Conservation (phyloP, 1,140 invertebrate genomes). For the Megathymus violae region DNA sequence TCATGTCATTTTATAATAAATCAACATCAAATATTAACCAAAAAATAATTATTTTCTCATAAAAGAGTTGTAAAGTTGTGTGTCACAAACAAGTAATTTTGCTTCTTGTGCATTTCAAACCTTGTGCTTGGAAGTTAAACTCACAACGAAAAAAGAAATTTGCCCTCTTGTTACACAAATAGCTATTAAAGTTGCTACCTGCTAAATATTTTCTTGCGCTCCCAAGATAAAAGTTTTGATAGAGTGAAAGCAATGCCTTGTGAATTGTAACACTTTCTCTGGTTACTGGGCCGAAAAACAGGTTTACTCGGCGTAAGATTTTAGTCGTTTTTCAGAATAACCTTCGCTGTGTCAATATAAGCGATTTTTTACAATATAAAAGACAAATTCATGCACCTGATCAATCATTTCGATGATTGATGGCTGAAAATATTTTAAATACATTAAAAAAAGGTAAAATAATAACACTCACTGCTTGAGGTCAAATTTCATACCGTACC, state of each 20-base stretch:
- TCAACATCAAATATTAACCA: too few species aligned
- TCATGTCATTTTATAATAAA: too few species aligned
- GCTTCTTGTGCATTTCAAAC: too few species aligned
- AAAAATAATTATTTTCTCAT: too few species aligned
- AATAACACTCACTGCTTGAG: not conserved
- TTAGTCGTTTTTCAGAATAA: slow-evolving; percentile 15
- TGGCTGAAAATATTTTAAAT: not conserved
- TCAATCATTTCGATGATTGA: not conserved
- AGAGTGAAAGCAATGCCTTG: slow-evolving; percentile 51
- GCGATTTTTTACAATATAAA: not conserved
- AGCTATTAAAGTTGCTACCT: not conserved
- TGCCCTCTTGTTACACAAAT: not conserved
- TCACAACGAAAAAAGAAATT: slow-evolving; percentile 9
- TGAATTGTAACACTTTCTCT: slow-evolving; percentile 59
- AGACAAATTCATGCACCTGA: slow-evolving; percentile 1
- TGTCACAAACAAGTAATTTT: too few species aligned
- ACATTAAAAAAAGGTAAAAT: not conserved
- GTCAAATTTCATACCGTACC: not conserved
- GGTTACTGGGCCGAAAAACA: slow-evolving; percentile 35
- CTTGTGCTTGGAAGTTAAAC: too few species aligned
- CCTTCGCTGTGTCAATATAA: not conserved
- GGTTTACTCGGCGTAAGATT: slow-evolving; percentile 29
- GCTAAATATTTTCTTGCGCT: slow-evolving; percentile 18
- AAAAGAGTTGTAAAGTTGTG: too few species aligned
- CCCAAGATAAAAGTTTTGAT: slow-evolving; percentile 44